Conservation (phyloP, 2,797 vertebrate species). For the Poecilia velifera region DNA sequence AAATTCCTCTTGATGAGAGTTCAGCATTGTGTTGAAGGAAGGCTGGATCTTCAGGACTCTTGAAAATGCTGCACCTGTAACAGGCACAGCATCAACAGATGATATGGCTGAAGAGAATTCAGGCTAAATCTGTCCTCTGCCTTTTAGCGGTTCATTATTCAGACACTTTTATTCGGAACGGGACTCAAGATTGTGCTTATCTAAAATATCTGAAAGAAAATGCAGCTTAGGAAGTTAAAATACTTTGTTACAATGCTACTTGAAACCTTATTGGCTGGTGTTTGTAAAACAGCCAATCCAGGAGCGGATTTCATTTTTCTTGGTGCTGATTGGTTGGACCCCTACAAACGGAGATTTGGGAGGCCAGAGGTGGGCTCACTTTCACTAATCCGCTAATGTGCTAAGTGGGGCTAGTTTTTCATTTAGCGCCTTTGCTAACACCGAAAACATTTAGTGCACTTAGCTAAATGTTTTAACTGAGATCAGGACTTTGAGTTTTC, state of each 20-base stretch:
- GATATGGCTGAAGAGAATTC: constrained; percentile 29
- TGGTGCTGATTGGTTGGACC: too few relatives aligned
- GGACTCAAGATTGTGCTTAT: neutral
- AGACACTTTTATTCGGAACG: neutral
- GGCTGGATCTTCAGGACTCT: constrained; percentile 19
- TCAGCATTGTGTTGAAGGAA: constrained; percentile 48
- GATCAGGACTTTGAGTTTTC: neutral
- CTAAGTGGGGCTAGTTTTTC: too few relatives aligned
- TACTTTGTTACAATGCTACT: too few relatives aligned
- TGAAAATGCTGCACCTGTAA: constrained; percentile 47
- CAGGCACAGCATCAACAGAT: constrained; percentile 48
- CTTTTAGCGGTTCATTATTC: neutral
- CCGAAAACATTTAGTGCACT: too few relatives aligned
- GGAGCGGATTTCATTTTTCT: neutral
- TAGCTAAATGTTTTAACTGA: too few relatives aligned
- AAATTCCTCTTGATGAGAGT: constrained; percentile 66
- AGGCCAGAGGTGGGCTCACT: too few relatives aligned
- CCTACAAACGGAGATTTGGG: too few relatives aligned
- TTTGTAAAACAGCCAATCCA: too few relatives aligned
- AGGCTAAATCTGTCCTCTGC: too few relatives aligned
- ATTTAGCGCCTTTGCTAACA: too few relatives aligned
- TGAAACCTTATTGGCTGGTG: too few relatives aligned
- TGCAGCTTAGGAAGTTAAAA: neutral
- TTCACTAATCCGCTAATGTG: too few relatives aligned
- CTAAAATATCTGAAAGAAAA: neutral